Conservation (phyloP, 2,888 invertebrate genomes). For the Cosmorhoe ocellata region DNA sequence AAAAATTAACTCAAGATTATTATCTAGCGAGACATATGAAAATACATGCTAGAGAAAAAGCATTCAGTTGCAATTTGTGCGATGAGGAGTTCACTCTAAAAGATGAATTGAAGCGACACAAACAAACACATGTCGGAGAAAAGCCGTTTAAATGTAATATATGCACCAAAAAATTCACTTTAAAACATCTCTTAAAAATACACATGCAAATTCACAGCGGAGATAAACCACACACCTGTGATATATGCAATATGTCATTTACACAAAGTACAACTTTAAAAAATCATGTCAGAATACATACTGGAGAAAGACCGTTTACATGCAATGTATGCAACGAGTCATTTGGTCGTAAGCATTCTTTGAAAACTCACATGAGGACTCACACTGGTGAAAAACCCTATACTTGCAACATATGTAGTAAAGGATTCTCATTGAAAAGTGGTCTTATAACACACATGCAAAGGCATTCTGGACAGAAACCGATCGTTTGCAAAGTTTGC, state of each 20-base stretch:
- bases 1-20: conserved; percentile 11
- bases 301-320: conserved; percentile 16
- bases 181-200: conserved; percentile 7
- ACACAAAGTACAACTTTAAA: conserved; percentile 17
- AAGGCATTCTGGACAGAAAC: conserved; percentile 11
- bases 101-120: conserved; percentile 7
- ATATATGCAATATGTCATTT: conserved; percentile 18
- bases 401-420: conserved; percentile 15
- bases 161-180: conserved; percentile 10
- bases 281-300: conserved; percentile 14
- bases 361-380: conserved; percentile 17
- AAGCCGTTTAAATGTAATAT: conserved; percentile 10
- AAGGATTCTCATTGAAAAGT: conserved; percentile 10
- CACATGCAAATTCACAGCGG: conserved; percentile 17
- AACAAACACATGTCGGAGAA: conserved; percentile 1
- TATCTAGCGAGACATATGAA: conserved; percentile 14
- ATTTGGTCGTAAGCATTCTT: conserved; percentile 13
- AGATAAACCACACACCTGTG: conserved; percentile 15
- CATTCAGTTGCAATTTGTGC: conserved; percentile 11
- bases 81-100: conserved; percentile 10
- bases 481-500: conserved; percentile 12
- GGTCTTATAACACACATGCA: conserved; percentile 13
- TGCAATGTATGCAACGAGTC: conserved; percentile 16
- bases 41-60: conserved; percentile 17
- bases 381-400: conserved; percentile 19